These are phyloP conservation scores for Megamerina dolium DNA, from an alignment of 2,888 invertebrate genomes.

Conservation along the genomic window DNA sequence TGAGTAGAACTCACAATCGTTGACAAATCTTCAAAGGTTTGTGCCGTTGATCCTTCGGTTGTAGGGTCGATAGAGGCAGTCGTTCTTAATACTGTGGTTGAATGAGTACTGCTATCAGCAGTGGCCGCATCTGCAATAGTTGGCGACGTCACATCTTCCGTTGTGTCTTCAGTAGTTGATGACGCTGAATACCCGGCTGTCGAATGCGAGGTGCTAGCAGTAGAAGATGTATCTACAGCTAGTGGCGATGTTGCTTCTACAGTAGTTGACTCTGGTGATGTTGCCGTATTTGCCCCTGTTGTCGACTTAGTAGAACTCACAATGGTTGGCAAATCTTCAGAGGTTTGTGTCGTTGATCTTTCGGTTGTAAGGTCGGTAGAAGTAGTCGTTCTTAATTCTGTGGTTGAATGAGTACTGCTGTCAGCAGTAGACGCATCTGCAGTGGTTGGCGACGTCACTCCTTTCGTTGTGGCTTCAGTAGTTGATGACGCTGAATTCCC, in stretches of 20 bases:
- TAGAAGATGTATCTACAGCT: neutral
- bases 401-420: neutral
- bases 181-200: neutral
- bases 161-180: neutral
- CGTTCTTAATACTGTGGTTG: neutral
- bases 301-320: neutral
- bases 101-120: neutral
- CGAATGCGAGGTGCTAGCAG: neutral
- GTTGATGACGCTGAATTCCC: neutral
- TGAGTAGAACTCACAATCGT: too few species aligned
- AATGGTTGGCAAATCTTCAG: too few species aligned
- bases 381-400: neutral
- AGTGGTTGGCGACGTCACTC: neutral
- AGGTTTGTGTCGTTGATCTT: neutral
- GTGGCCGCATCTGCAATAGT: neutral
- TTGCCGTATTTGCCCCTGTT: neutral
- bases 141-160: too few species aligned
- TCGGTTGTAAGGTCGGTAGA: neutral
- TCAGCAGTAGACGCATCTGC: neutral
- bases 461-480: neutral
- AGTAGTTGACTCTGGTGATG: neutral
- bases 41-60: neutral
- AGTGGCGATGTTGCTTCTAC: neutral
- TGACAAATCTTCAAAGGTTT: too few species aligned
- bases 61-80: neutral